These are phyloP conservation scores for Podabrus alpinus DNA, from an alignment of 2,888 invertebrate genomes.

Conservation along the genomic window DNA sequence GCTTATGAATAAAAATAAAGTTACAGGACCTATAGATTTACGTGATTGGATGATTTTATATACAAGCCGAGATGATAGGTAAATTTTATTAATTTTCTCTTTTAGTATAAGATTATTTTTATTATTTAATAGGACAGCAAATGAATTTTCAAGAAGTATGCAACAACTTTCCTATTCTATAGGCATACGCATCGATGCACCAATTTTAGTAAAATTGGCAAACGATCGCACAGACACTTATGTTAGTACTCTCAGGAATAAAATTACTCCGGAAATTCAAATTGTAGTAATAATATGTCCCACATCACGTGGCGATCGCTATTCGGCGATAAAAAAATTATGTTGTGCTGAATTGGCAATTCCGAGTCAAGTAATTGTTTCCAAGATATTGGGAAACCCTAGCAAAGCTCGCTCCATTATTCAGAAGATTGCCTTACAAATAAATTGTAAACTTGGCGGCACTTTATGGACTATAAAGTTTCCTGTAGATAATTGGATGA, in stretches of 20 bases:
- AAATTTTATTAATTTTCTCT: constrained; percentile 44
- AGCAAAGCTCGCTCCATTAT: constrained; percentile 72
- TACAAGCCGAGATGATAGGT: constrained; percentile 64
- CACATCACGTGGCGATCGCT: constrained; percentile 80
- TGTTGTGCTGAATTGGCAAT: constrained; percentile 82
- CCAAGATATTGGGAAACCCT: constrained; percentile 71
- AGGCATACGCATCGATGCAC: constrained; percentile 69
- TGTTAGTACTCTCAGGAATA: constrained; percentile 61
- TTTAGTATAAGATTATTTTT: not conserved
- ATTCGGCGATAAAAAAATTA: constrained; percentile 83
- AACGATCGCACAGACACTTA: constrained; percentile 77
- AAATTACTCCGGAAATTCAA: constrained; percentile 61
- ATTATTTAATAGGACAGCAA: constrained; percentile 54
- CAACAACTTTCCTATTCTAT: constrained; percentile 64
- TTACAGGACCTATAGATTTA: constrained; percentile 71
- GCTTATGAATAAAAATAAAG: constrained; percentile 63
- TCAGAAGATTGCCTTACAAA: constrained; percentile 89
- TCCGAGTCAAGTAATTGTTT: constrained; percentile 82
- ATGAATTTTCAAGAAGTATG: constrained; percentile 56
- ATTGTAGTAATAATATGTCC: constrained; percentile 83
- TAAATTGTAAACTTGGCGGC: constrained; percentile 94
- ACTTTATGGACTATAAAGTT: constrained; percentile 85
- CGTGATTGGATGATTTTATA: constrained; percentile 74
- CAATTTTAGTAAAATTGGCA: constrained; percentile 62
- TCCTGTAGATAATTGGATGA: constrained; percentile 80